Conservation (phyloP, 2,113 vertebrate species). For the Platanista minor region DNA sequence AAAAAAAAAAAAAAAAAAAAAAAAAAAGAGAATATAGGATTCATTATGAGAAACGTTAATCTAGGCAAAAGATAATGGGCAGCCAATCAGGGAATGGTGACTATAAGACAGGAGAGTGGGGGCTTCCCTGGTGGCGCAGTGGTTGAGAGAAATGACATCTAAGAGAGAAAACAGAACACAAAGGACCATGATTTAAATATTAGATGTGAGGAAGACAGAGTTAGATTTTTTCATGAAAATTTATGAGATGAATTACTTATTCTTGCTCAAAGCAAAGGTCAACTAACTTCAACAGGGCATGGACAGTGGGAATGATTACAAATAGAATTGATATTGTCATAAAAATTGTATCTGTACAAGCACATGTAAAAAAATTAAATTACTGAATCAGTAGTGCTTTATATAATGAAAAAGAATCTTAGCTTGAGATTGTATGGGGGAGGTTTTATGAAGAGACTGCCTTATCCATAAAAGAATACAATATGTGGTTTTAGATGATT, state of each 20-base stretch:
- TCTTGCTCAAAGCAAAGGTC: slow-evolving; percentile 15
- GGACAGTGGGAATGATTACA: neutral
- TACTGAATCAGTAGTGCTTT: neutral
- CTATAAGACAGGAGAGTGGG: neutral
- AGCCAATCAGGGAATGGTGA: neutral
- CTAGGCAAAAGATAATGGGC: neutral
- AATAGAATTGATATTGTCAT: neutral
- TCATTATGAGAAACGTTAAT: neutral
- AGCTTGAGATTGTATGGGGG: neutral
- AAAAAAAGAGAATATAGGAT: neutral
- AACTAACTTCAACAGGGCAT: neutral
- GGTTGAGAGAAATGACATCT: neutral
- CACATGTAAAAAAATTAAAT: neutral
- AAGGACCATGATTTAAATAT: neutral
- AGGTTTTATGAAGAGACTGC: neutral
- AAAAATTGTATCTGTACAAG: neutral
- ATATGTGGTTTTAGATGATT: neutral
- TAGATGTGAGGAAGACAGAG: neutral
- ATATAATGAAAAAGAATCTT: neutral
- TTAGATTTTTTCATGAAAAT: neutral
- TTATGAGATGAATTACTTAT: slow-evolving; percentile 1
- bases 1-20: no score
- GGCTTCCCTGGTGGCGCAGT: no score
- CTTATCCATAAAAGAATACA: neutral
- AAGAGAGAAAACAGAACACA: neutral